Base-by-base conservation (phyloP, 2,797 vertebrate genomes). In the Hyperoplus lanceolatus region DNA sequence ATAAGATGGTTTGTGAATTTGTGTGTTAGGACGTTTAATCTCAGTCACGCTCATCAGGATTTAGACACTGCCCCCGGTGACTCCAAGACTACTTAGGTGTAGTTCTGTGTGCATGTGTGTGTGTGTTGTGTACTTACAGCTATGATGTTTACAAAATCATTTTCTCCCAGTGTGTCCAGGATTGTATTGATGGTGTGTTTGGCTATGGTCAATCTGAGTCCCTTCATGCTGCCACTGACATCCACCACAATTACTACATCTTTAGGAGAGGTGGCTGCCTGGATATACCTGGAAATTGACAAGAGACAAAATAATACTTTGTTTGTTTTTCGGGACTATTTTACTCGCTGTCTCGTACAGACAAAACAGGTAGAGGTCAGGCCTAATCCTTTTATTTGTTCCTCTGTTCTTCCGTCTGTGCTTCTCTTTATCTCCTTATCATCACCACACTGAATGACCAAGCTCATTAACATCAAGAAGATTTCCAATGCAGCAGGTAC, bases 181-280 rank as follows among this genome's bases (percentile, higher is more conserved):
- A 99, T 97, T 38, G 98, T 98, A 80, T 95, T 86, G 46, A 99
- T 96, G 12, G 97, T 98, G 89, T 98, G 97, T 83, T 98, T 99
- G 89, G 98, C 98, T 14, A 99, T 99, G 14, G 97, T 96, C 94
- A 98, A 90, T 69, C 96, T 87, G 51, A 98, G 93, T 5, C 98
- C 98, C 90, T 99, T 99, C 98, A 99, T 99, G 73, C 98, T 99
- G 50, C 98, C 98, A 1, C 98, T 99, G 59, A 97, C 93, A 1
- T 99, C 98, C 82, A 99, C 95, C 14, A 98, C 82, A 0, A 99
- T 98, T 39, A 99, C 94, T 2, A 99, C 95, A 61, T 99, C 98
- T 92, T 99, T 99, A 42, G 98, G 97, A 55, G 97, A 99, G 0
- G 98, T 99, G 66, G 97, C 97, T 0, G 97, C 98, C 84, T 99